phyloP scores from a whole-genome alignment of 2,113 vertebrate genomes.

The Gorsachius goisagi region DNA sequence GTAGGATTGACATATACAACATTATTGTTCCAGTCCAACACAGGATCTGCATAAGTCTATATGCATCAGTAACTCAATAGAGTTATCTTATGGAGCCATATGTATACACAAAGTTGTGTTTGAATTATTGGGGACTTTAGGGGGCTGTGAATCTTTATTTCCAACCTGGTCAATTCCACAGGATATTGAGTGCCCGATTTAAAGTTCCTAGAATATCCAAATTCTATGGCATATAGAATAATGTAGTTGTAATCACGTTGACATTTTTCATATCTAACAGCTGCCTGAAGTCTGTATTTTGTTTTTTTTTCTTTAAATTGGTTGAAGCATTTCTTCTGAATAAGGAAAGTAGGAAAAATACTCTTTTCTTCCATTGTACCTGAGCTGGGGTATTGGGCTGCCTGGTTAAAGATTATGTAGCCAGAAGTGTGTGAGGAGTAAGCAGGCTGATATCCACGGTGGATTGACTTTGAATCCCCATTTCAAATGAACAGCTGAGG shows the following conservation, averaged over 20 bases:
- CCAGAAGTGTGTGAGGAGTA: not conserved
- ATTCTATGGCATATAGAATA: not conserved
- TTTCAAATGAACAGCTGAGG: not conserved
- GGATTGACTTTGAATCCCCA: not conserved
- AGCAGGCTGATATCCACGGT: not conserved
- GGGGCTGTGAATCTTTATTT: not conserved
- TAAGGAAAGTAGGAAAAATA: not conserved
- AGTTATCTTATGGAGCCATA: not conserved
- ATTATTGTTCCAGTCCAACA: not conserved
- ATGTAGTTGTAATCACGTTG: accelerated
- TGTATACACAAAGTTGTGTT: not conserved
- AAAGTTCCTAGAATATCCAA: not conserved
- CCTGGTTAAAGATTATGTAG: not conserved
- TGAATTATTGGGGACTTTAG: not conserved
- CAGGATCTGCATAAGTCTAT: not conserved
- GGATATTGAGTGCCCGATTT: not conserved
- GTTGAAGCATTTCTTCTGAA: not conserved
- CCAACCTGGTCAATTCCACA: not conserved
- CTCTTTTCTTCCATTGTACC: not conserved
- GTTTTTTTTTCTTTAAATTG: not conserved
- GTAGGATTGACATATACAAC: not conserved
- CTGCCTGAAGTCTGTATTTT: not conserved
- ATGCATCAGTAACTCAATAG: not conserved
- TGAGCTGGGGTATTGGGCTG: not conserved
- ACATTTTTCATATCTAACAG: not conserved